phyloP scores from a whole-genome alignment of 30 jellyfish, hydroid and myxozoan species.

The Haliclystus octoradiatus region DNA sequence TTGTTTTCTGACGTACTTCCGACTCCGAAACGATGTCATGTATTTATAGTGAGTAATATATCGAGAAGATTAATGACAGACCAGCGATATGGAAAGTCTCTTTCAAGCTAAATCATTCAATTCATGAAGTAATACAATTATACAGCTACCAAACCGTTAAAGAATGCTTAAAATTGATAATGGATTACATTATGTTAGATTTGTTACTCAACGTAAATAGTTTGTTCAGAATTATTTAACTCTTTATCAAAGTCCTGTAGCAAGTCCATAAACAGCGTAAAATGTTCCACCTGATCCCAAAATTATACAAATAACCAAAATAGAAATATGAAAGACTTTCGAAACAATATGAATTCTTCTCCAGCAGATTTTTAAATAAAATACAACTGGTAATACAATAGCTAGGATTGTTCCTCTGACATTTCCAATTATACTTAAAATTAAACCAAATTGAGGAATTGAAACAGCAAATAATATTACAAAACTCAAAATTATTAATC shows the following conservation, averaged over 20 bases:
- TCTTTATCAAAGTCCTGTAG: neutral
- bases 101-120: too few relatives aligned
- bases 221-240: too few relatives aligned
- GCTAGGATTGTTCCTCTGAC: constrained; percentile 40
- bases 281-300: constrained; percentile 45
- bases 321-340: constrained; percentile 8
- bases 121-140: too few relatives aligned
- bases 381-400: constrained; percentile 29
- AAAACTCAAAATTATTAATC: constrained; percentile 12
- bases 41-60: too few relatives aligned
- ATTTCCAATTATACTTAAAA: constrained; percentile 53
- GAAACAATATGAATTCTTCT: constrained; percentile 5
- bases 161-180: too few relatives aligned
- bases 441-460: constrained; percentile 53
- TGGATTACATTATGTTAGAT: too few relatives aligned
- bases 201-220: too few relatives aligned
- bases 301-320: neutral
- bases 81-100: too few relatives aligned
- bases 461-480: constrained; percentile 37
- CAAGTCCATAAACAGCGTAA: constrained; percentile 14
- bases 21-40: too few relatives aligned
- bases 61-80: too few relatives aligned
- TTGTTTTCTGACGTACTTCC: too few relatives aligned
- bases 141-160: too few relatives aligned
- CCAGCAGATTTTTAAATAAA: constrained; percentile 26